Conservation (phyloP, 2,113 vertebrate species). For the Orthonyx spaldingii region DNA sequence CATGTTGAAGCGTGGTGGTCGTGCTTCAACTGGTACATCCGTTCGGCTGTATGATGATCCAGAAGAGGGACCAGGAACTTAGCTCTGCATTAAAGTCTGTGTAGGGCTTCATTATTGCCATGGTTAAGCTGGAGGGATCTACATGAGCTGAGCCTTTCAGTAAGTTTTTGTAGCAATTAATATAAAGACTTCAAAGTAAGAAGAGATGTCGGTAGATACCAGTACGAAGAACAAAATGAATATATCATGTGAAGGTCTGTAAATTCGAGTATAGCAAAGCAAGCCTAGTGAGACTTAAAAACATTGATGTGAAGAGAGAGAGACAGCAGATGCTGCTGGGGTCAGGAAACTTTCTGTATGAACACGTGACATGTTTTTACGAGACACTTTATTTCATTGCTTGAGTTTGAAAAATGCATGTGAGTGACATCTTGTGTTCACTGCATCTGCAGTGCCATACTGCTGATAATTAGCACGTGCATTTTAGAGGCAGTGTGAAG, state of each 20-base stretch:
- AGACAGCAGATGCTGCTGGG: background rate
- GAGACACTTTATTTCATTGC: background rate
- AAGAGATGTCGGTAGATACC: background rate
- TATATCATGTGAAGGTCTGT: background rate
- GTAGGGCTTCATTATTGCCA: background rate
- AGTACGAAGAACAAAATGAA: background rate
- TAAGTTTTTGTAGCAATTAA: background rate
- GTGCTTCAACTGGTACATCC: background rate
- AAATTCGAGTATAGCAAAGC: background rate
- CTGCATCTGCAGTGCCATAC: background rate
- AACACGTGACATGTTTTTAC: accelerated
- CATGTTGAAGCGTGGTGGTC: background rate
- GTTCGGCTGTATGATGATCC: background rate
- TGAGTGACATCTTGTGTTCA: conserved; percentile 21
- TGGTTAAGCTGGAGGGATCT: background rate
- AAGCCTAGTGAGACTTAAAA: background rate
- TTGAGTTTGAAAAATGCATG: background rate
- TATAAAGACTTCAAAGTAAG: background rate
- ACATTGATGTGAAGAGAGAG: background rate
- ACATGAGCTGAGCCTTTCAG: background rate
- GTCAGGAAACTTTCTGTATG: background rate
- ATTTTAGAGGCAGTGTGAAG: background rate
- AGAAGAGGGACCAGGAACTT: background rate
- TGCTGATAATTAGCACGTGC: background rate
- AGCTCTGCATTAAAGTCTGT: background rate